Conservation (phyloP, 2,888 invertebrate species). For the Cylindroiulus punctatus region DNA sequence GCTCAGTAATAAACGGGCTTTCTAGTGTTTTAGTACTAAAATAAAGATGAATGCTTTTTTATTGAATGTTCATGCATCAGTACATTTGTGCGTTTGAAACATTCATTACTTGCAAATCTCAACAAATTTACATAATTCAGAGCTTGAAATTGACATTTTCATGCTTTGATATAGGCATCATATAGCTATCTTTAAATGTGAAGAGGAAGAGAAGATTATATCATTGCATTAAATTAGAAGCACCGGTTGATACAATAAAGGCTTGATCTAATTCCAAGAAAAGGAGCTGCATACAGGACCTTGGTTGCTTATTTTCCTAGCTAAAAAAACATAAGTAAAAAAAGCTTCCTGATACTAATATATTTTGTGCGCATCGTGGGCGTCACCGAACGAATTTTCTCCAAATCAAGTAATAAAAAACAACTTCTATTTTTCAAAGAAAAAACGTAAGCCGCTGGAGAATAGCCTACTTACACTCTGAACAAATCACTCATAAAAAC, state of each 20-base stretch:
- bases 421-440: neutral
- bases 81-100: too few species aligned
- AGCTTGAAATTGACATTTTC: neutral
- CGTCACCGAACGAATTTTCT: neutral
- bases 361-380: constrained; percentile 1
- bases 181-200: neutral
- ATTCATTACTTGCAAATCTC: too few species aligned
- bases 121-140: neutral
- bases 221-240: neutral
- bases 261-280: neutral
- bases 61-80: too few species aligned
- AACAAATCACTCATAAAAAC: neutral
- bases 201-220: neutral
- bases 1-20: too few species aligned
- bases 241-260: neutral
- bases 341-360: neutral
- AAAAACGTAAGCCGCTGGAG: neutral
- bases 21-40: too few species aligned
- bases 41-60: too few species aligned
- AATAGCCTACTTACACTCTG: neutral
- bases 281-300: neutral
- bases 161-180: neutral
- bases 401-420: neutral
- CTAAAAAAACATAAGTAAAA: neutral
- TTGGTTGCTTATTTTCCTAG: neutral